A percentile compares a stretch with the other conserved stretches of the same genome.
phyloP scores from a whole-genome alignment of 2,797 vertebrate species.

The Gephyroberyx darwinii region DNA sequence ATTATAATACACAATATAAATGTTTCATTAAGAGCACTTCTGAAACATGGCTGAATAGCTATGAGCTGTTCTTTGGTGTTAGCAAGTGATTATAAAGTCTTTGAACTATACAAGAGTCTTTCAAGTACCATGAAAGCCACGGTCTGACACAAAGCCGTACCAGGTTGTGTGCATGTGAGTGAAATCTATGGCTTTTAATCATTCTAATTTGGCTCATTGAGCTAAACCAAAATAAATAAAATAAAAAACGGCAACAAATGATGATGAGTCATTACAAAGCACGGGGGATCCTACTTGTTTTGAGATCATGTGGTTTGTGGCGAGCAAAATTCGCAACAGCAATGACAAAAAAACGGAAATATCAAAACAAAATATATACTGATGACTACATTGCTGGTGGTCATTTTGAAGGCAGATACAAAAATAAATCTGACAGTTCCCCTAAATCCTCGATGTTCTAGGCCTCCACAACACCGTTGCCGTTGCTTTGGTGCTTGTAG shows the following conservation, averaged over 20 bases:
- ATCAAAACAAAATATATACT: constrained; percentile 5
- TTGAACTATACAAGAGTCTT: constrained; percentile 46
- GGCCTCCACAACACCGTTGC: constrained; percentile 64
- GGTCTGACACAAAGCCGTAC: constrained; percentile 23
- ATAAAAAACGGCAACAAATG: constrained; percentile 46
- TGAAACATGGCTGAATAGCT: constrained; percentile 39
- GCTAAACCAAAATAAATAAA: constrained; percentile 65
- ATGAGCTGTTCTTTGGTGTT: constrained; percentile 72
- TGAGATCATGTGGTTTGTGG: constrained; percentile 29
- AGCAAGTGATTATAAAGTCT: constrained; percentile 42
- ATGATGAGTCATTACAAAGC: constrained; percentile 42
- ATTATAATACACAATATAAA: constrained; percentile 44
- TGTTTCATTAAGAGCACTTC: constrained; percentile 3
- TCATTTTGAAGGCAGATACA: constrained; percentile 44
- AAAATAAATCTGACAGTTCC: constrained; percentile 33
- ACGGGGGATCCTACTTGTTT: constrained; percentile 17
- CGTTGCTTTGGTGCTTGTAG: constrained; percentile 68
- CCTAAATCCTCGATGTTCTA: constrained; percentile 33
- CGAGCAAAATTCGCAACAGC: constrained; percentile 44
- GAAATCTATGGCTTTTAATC: constrained; percentile 71
- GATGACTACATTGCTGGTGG: constrained; percentile 21
- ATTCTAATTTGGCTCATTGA: constrained; percentile 55
- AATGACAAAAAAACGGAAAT: constrained; percentile 14
- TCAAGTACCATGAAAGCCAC: constrained; percentile 67
- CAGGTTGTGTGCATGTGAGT: constrained; percentile 32